These are phyloP conservation scores for Leucozona laternaria DNA, from an alignment of 2,888 invertebrate species.

Conservation along the genomic window DNA sequence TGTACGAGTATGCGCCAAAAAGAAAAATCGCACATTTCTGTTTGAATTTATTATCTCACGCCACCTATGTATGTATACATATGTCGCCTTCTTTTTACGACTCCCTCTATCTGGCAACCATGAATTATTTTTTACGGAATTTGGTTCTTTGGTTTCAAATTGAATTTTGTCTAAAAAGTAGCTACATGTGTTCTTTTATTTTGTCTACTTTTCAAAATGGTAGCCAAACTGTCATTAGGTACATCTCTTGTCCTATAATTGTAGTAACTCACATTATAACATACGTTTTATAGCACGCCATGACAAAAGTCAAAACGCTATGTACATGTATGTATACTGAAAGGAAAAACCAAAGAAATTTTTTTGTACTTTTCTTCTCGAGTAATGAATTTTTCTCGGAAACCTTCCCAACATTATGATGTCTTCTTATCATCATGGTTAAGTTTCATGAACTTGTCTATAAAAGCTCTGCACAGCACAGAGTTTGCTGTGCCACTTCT, in stretches of 20 bases:
- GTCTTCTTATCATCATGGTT: conserved; percentile 15
- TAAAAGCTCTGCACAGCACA: neutral
- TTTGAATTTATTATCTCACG: no score
- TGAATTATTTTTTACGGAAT: neutral
- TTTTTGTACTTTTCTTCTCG: neutral
- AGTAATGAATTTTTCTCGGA: neutral
- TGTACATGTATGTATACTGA: neutral
- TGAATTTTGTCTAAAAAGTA: neutral
- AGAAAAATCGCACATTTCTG: no score
- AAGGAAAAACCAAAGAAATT: neutral
- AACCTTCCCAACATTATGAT: neutral
- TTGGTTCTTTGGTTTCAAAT: neutral
- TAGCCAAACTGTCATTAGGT: neutral
- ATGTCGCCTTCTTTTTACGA: no score
- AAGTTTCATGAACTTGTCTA: conserved; percentile 14
- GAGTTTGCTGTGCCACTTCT: neutral
- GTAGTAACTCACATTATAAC: neutral
- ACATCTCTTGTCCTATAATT: neutral
- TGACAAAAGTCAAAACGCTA: neutral
- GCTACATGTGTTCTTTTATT: neutral
- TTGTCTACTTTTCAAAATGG: neutral
- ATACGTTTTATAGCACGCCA: no score
- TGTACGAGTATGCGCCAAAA: no score
- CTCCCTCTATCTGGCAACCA: neutral
- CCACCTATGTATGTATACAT: no score